Base-by-base conservation (phyloP, 2,888 invertebrate genomes). In the Arctia plantaginis region DNA sequence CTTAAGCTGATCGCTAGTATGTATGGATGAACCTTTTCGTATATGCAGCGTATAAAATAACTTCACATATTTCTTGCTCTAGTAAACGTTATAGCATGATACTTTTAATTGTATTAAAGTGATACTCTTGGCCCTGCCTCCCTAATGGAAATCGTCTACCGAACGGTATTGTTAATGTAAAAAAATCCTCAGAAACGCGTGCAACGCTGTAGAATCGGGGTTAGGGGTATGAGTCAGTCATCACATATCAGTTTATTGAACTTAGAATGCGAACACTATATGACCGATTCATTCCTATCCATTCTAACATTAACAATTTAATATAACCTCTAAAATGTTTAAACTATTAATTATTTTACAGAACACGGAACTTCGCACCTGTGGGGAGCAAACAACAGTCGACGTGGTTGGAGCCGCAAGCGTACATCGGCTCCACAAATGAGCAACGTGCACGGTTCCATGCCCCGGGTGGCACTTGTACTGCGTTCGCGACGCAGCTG, bases 381-480 rank as follows among this genome's bases (percentile, higher is more conserved):
- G 80, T 97, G 97, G 97, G 97, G 97, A 44, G 95, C 96, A 51
- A 96, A 96, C 88, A 93, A 89, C 81, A 93, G 89, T 4, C 92
- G 94, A 10, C 93, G 93, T 3, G 96, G 96, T 0, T 96, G 96
- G 96, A 96, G 96, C 77, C 95, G 96, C 87, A 97, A 97, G 92
- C 94, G 97, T 79, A 97, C 97, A 4, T 97, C 97, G 0, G 97
- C 97, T 2, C 97, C 97, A 0, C 97, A 97, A 88, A 97, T 97
- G 96, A 96, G 96, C 77, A 95, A 94, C 86, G 91, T 95, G 39
- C 94, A 96, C 80, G 95, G 96, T 1, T 94, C 95, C 71, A 93
- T 92, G 92, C 95, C 95, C 62, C 91, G 96, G 33, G 96, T 96
- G 64, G 97, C 96, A 44, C 96, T 98, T 67, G 97, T 97, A 75